These are phyloP conservation scores for Parus major DNA, from an alignment of 2,113 vertebrate genomes.

Conservation along the genomic window DNA sequence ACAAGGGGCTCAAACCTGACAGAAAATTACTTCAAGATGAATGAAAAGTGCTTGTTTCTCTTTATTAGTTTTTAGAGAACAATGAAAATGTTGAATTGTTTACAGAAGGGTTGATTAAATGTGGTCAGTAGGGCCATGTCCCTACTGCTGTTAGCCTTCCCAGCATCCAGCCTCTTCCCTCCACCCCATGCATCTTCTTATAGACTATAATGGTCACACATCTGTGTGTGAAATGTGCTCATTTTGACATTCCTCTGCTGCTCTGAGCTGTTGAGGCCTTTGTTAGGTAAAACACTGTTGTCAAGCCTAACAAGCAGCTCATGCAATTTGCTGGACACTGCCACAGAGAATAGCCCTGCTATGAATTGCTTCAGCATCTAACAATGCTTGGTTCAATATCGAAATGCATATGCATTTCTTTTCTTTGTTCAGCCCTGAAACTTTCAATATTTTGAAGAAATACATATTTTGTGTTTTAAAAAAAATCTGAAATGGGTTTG, in stretches of 20 bases:
- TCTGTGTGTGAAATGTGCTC: slow-evolving; percentile 98
- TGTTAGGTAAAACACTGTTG: slow-evolving; percentile 87
- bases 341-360: slow-evolving; percentile 61
- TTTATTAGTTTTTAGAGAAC: slow-evolving; percentile 89
- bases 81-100: slow-evolving; percentile 86
- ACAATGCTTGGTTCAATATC: slow-evolving; percentile 61
- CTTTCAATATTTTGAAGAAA: slow-evolving; percentile 45
- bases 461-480: background rate
- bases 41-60: slow-evolving; percentile 84
- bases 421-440: slow-evolving; percentile 18
- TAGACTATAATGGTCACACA: slow-evolving; percentile 89
- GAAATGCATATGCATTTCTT: slow-evolving; percentile 66
- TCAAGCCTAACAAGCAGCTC: slow-evolving; percentile 89
- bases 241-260: slow-evolving; percentile 90
- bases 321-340: slow-evolving; percentile 77
- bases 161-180: slow-evolving; percentile 60
- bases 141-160: slow-evolving; percentile 72
- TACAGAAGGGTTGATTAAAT: slow-evolving; percentile 84
- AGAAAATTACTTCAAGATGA: slow-evolving; percentile 86
- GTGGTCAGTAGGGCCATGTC: slow-evolving; percentile 78
- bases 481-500: background rate
- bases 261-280: slow-evolving; percentile 85
- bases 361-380: slow-evolving; percentile 62
- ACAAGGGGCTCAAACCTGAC: slow-evolving; percentile 80
- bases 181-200: slow-evolving; percentile 81